Percentiles rank a stretch among this genome's conserved stretches.
phyloP scores from a whole-genome alignment of 2,113 vertebrate species.

The Alligator mississippiensis region DNA sequence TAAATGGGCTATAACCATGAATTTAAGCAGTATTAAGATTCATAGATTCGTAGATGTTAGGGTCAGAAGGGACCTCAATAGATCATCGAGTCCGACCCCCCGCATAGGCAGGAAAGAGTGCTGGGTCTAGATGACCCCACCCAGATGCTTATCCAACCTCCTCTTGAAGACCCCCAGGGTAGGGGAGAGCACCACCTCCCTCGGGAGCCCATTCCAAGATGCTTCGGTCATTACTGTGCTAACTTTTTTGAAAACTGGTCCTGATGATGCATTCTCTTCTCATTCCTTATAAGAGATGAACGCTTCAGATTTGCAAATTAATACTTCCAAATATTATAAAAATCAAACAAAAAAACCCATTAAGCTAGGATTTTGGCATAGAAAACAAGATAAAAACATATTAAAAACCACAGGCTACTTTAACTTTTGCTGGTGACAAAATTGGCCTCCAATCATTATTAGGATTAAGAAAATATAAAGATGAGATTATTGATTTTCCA shows the following conservation, averaged over 20 bases:
- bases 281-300: not conserved
- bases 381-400: not conserved
- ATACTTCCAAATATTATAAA: not conserved
- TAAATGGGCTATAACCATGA: not conserved
- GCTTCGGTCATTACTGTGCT: not conserved
- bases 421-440: not conserved
- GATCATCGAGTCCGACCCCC: no score
- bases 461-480: not conserved
- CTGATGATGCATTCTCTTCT: constrained; percentile 12
- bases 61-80: no score
- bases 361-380: not conserved
- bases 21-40: constrained; percentile 7
- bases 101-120: no score
- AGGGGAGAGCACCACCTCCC: no score
- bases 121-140: no score
- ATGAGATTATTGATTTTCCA: not conserved
- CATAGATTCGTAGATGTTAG: no score
- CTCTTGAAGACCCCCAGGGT: no score
- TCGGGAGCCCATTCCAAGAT: no score
- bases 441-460: not conserved
- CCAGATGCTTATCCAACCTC: no score
- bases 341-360: not conserved
- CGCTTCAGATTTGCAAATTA: not conserved
- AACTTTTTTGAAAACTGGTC: not conserved
- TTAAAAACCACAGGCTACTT: not conserved